A percentile compares a stretch with the other conserved stretches of the same genome.
Evolutionary conservation across 53 echinoderm and acorn worm genomes (phyloP).

Genomic region (Echinometra lucunter): DNA sequence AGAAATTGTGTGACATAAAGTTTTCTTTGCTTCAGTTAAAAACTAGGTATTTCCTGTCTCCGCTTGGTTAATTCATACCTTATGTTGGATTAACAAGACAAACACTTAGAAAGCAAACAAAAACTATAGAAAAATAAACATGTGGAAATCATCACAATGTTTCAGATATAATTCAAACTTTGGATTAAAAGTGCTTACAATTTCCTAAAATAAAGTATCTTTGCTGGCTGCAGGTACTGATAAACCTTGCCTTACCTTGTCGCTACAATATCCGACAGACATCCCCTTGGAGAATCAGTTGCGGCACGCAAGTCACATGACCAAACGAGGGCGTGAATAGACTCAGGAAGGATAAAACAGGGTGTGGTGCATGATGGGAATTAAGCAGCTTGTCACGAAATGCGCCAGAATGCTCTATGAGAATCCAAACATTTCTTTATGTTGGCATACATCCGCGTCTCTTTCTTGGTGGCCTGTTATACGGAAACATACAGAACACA

Average conservation of each 20-base stretch:
- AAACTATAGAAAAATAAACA: no score
- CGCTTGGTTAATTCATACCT: background rate
- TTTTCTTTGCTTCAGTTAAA: background rate
- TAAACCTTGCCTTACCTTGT: constrained; percentile 52
- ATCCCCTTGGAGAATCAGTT: background rate
- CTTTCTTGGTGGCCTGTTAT: constrained; percentile 14
- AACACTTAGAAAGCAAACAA: background rate
- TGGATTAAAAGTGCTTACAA: background rate
- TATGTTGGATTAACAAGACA: background rate
- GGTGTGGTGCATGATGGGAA: constrained; percentile 66
- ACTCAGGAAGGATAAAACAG: constrained; percentile 62
- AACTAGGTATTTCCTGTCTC: constrained; percentile 1
- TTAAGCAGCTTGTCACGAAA: constrained; percentile 60
- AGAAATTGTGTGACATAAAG: background rate
- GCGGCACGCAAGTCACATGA: constrained; percentile 38
- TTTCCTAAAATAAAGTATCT: constrained; percentile 38
- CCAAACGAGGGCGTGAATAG: constrained; percentile 16
- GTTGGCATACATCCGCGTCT: background rate
- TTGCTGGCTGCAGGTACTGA: constrained; percentile 38
- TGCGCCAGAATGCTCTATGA: constrained; percentile 36
- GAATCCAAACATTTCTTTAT: constrained; percentile 28
- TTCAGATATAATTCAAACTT: background rate
- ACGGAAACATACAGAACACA: constrained; percentile 24
- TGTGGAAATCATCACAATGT: constrained; percentile 20
- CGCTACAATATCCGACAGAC: constrained; percentile 18